These are phyloP conservation scores for Rhingia campestris DNA, from an alignment of 2,888 invertebrate species.

Conservation along the genomic window DNA sequence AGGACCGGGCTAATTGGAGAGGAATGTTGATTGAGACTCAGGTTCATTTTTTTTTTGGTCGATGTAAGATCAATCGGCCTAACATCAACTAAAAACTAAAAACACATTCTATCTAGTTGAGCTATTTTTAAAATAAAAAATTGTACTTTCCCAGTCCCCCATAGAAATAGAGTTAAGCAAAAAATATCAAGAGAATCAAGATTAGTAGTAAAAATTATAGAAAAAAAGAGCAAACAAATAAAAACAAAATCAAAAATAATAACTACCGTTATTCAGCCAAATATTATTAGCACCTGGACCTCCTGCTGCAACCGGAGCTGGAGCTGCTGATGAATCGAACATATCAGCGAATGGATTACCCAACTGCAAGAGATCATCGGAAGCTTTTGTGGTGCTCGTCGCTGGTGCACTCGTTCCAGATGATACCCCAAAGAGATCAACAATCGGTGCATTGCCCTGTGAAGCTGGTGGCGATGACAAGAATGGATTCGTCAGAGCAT, in stretches of 20 bases:
- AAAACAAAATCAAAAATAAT: slow-evolving; percentile 79
- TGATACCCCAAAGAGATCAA: slow-evolving; percentile 89
- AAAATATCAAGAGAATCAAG: slow-evolving; percentile 44
- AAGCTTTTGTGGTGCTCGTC: slow-evolving; percentile 86
- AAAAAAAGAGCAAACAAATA: not conserved
- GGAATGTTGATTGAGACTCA: no score
- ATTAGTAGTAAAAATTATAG: slow-evolving; percentile 45
- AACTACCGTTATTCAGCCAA: slow-evolving; percentile 84
- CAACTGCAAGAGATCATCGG: slow-evolving; percentile 93
- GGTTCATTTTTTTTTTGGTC: no score
- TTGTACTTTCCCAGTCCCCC: no score
- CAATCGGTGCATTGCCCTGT: slow-evolving; percentile 86
- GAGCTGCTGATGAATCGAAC: slow-evolving; percentile 90
- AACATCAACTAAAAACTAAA: no score
- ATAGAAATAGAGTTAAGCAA: no score
- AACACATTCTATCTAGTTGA: no score
- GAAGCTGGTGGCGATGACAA: slow-evolving; percentile 87
- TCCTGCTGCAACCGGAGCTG: slow-evolving; percentile 80
- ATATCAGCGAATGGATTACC: slow-evolving; percentile 96
- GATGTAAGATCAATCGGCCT: no score
- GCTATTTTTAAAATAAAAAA: no score
- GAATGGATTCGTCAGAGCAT: slow-evolving; percentile 92
- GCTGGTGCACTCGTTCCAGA: slow-evolving; percentile 82
- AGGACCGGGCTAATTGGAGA: no score
- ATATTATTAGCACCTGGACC: slow-evolving; percentile 83